A percentile compares a stretch with the other conserved stretches of the same genome.
Conservation (phyloP, 2,113 vertebrate genomes). For the Poeciliopsis turrubarensis region DNA sequence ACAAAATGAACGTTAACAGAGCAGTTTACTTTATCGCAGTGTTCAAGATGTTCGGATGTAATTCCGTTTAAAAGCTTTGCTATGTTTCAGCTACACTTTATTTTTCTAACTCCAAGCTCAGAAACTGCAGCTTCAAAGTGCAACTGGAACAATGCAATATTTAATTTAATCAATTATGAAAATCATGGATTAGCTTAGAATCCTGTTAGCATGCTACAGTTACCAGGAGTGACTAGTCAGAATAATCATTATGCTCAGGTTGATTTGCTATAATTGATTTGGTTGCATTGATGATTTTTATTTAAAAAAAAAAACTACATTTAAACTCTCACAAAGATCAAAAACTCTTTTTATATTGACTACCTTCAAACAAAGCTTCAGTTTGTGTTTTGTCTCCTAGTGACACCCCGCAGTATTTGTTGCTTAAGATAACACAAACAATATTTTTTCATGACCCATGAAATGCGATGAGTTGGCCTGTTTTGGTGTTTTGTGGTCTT, state of each 20-base stretch:
- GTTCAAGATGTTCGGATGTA: too few relatives aligned
- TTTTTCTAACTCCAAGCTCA: not conserved
- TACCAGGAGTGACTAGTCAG: not conserved
- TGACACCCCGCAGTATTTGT: constrained; percentile 48
- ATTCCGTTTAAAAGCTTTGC: not conserved
- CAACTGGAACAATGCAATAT: not conserved
- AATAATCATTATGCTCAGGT: not conserved
- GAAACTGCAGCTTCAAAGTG: not conserved
- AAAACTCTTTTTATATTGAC: not conserved
- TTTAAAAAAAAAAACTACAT: not conserved
- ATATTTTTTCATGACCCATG: constrained; percentile 36
- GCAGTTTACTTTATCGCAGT: too few relatives aligned
- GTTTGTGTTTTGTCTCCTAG: constrained; percentile 44
- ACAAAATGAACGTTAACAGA: too few relatives aligned
- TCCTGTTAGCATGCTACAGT: not conserved
- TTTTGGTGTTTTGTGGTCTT: constrained; percentile 57
- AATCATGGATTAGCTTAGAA: not conserved
- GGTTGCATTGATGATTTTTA: not conserved
- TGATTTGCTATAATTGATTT: not conserved
- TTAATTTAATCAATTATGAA: not conserved
- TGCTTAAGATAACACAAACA: constrained; percentile 47
- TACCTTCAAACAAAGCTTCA: not conserved
- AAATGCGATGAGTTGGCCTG: constrained; percentile 59
- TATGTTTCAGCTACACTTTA: too few relatives aligned
- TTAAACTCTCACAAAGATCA: too few relatives aligned